These are phyloP conservation scores for Gymnogyps californianus DNA, from an alignment of 2,113 vertebrate species.

Conservation along the genomic window DNA sequence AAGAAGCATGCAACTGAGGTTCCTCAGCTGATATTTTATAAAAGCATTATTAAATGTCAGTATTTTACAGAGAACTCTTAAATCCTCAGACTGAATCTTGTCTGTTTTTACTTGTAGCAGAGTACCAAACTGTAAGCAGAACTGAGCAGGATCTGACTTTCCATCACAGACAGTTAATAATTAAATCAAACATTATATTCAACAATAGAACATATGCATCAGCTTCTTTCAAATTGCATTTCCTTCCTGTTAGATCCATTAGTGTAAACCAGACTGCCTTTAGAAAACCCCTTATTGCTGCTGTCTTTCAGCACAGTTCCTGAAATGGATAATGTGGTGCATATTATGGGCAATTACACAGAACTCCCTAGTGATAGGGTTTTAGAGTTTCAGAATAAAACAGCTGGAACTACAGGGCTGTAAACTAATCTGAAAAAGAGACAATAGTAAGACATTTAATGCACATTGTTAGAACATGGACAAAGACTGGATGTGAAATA, in stretches of 20 bases:
- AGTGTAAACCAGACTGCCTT: constrained; percentile 88
- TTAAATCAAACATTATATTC: constrained; percentile 93
- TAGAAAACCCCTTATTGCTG: constrained; percentile 86
- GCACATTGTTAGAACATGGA: constrained; percentile 49
- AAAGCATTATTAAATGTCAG: constrained; percentile 60
- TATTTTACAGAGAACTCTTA: constrained; percentile 64
- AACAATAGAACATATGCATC: constrained; percentile 92
- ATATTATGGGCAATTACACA: constrained; percentile 91
- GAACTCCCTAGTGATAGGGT: constrained; percentile 83
- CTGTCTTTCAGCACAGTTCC: constrained; percentile 85
- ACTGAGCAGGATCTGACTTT: constrained; percentile 77
- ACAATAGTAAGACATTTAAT: constrained; percentile 60
- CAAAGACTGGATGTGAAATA: constrained; percentile 29
- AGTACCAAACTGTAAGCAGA: constrained; percentile 66
- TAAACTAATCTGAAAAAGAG: constrained; percentile 76
- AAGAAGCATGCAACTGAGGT: constrained; percentile 2
- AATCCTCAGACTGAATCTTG: constrained; percentile 49
- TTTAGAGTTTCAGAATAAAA: constrained; percentile 85
- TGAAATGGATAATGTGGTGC: constrained; percentile 90
- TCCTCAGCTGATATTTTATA: constrained; percentile 66
- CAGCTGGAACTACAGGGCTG: constrained; percentile 81
- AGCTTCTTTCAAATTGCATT: constrained; percentile 95
- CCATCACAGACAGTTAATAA: constrained; percentile 91
- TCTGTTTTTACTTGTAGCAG: constrained; percentile 70
- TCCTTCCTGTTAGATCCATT: constrained; percentile 93